Conservation (phyloP, 2,113 vertebrate species). For the Pluvialis apricaria region DNA sequence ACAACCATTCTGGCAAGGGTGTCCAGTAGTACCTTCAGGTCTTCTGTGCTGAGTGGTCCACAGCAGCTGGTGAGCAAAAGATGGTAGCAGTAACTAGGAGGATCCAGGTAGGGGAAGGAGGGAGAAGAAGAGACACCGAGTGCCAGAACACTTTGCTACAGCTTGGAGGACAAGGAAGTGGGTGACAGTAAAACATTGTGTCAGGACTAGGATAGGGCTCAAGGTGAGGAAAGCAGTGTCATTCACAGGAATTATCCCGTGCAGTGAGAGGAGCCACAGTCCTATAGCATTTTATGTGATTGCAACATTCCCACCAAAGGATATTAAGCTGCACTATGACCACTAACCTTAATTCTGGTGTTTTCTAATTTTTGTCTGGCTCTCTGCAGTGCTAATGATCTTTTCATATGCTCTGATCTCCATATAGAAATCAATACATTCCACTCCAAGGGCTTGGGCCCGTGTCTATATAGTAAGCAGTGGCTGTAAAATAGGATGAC, state of each 20-base stretch:
- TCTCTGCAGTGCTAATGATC: background rate
- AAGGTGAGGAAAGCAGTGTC: background rate
- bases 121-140: background rate
- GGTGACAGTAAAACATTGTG: background rate
- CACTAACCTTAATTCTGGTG: background rate
- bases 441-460: background rate
- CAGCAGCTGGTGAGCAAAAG: background rate
- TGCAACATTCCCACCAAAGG: background rate
- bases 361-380: background rate
- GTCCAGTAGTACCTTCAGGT: background rate
- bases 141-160: background rate
- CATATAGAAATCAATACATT: background rate
- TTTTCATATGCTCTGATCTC: background rate
- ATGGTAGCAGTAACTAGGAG: background rate
- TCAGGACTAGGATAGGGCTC: background rate
- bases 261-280: background rate
- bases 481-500: background rate
- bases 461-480: background rate
- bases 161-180: background rate
- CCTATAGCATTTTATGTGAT: background rate
- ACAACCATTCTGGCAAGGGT: background rate
- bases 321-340: background rate
- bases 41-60: background rate
- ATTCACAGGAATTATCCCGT: background rate
- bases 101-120: background rate